Base-by-base conservation (phyloP, 2,888 invertebrate species). In the Chrysolina americana region DNA sequence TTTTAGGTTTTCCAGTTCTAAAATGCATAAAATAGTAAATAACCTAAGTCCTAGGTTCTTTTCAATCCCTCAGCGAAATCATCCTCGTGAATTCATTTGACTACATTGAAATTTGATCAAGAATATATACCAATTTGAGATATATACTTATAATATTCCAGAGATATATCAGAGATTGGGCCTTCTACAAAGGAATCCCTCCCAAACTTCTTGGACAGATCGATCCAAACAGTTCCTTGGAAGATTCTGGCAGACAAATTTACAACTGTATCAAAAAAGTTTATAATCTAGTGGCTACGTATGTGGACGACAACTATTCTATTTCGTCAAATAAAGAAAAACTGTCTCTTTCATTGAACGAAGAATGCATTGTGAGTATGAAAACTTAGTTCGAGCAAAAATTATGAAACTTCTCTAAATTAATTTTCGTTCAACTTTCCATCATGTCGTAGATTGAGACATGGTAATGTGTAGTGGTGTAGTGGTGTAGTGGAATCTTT, bases 121-220 rank as follows among this genome's bases (percentile, higher is more conserved):
- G 28, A 13, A 36, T 10, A 11, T 36, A 17, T 64, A 53, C 9
- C 47, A 5, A 47, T 47, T 15, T 47, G 3, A 47, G 15, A n/a
- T n/a, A n/a, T n/a, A n/a, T n/a, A 4, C 8, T 47, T 47, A 17
- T 44, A n/a, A n/a, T n/a, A n/a, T 79, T 80, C 66, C 63, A 84
- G 83, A 77, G 84, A 68, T 81, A 81, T 59, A 71, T 76, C 19
- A 75, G 78, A 13, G 78, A 79, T n/a, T 84, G 82, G 82, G 50
- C 76, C 17, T 72, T 47, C 41, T 80, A 76, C 65, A 74, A 73
- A 65, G 82, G 79, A 5, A 71, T 65, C 1, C 84, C 84, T 19
- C 64, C 82, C 0, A 78, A 78, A 74, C 74, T 81, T 5, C 64
- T 81, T 1, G 81, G 79, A 56, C 76, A 78, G 23, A 72, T 84